Evolutionary conservation across 2,888 invertebrate species (phyloP), one percentile per base, ranked within the genome.

Genomic region (Protophormia terraenovae): DNA sequence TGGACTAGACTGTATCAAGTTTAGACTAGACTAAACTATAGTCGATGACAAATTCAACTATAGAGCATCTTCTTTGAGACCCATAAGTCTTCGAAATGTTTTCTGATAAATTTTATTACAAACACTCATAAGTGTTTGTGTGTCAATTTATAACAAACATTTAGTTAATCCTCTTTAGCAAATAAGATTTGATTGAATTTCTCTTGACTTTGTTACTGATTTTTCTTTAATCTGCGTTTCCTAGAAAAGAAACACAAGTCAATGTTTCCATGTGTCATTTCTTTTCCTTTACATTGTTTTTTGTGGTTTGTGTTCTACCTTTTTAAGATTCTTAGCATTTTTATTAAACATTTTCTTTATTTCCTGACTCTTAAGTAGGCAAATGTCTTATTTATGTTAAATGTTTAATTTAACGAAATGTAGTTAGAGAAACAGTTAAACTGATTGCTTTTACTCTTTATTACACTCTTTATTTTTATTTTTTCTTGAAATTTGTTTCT

Each of bases 121-220:
- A n/a, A n/a, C n/a, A n/a, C n/a, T n/a, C n/a, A 47, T 32, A 22
- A 22, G 14, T 38, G 32, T 19, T 1, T 10, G 2, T 27, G 4
- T 47, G 14, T 45, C 4, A 27, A 35, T 75, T 35, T 29, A 55
- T 55, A 38, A 60, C 10, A 69, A 58, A 6, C 35, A 60, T 60
- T 50, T 24, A 35, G 41, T 47, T 83, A 77, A 83, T 77, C 72
- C 66, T 66, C 47, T 83, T 66, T 77, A 10, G 2, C 47, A 38
- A 83, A 77, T 72, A 29, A 58, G 71, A 76, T 71, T 64, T 71
- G 19, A 71, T 66, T 71, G 62, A 71, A 76, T 71, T 55, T 64
- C 69, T 76, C 73, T 41, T 38, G 50, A 10, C 60, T 29, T 66
- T 76, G 1, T 27, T 27, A 27, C 27, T 45, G 60, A 53, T 69